These are phyloP conservation scores for Aptenodytes forsteri DNA, from an alignment of 2,113 vertebrate genomes.

Conservation along the genomic window DNA sequence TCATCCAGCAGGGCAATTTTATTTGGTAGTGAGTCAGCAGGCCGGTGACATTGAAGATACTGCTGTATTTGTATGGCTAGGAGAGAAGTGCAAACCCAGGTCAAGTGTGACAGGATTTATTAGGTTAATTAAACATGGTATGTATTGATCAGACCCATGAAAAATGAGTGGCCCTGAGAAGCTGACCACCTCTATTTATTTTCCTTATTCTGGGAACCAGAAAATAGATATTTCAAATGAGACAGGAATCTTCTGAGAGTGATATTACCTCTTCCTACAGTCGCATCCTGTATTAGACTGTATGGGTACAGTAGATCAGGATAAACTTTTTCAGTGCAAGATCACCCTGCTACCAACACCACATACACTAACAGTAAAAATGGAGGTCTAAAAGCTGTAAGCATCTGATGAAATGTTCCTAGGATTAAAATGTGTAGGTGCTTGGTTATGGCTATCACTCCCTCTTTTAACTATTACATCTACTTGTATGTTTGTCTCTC, in stretches of 20 bases:
- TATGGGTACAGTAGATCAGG: neutral
- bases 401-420: neutral
- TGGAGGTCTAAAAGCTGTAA: neutral
- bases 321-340: neutral
- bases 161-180: neutral
- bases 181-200: neutral
- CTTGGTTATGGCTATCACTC: neutral
- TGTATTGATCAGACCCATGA: neutral
- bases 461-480: neutral
- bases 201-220: neutral
- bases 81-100: neutral
- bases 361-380: neutral
- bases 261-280: neutral
- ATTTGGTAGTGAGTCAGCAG: neutral
- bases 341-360: neutral
- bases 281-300: neutral
- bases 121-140: neutral
- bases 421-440: neutral
- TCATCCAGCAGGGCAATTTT: neutral
- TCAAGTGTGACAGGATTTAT: neutral
- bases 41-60: neutral
- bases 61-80: neutral
- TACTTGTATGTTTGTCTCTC: neutral
- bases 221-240: neutral
- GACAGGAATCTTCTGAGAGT: neutral